Evolutionary conservation across 2,888 invertebrate species (phyloP), one percentile per base, ranked within the genome.

Genomic region (Hololepta plana): DNA sequence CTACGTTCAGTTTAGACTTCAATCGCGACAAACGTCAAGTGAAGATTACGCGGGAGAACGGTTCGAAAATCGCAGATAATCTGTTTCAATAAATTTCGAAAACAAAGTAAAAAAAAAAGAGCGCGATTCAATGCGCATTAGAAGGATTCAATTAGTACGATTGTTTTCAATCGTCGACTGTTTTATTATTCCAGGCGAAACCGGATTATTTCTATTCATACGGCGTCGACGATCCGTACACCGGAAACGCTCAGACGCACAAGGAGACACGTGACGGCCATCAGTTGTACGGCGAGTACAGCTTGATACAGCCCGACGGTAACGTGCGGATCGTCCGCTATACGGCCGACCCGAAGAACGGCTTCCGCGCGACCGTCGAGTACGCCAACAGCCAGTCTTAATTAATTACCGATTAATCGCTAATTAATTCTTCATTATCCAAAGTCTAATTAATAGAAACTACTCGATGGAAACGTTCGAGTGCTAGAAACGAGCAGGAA

Each of bases 131-230:
- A 9, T 21, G n/a, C 6, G 6, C 4, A 23, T 12, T 12, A 12
- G 13, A 23, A 23, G 3, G 11, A 9, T 23, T 12, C 9, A 11
- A 21, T 5, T 21, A 21, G 10, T 9, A 21, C n/a, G 5, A 21
- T 21, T 21, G 9, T 21, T 21, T 23, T 23, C 11, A 23, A 25
- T 5, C 4, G 10, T n/a, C 5, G 10, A 21, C 10, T 12, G 6
- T 12, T 13, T 4, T 19, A 13, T 26, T 6, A 23, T 46, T 49
- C 22, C 39, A 72, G 72, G 76, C 74, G 2, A 70, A 71, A 45
- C 77, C 79, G 9, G 74, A 76, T 47, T 80, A 80, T 44, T 62
- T 65, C 20, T 80, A 74, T 51, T 64, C 73, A 1, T 80, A 77
- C 42, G 79, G 79, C 25, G 73, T 80, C 16, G 71, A 75, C 40